A percentile compares a stretch with the other conserved stretches of the same genome.
Conservation (phyloP, 2,113 vertebrate genomes). For the Cynocephalus volans region DNA sequence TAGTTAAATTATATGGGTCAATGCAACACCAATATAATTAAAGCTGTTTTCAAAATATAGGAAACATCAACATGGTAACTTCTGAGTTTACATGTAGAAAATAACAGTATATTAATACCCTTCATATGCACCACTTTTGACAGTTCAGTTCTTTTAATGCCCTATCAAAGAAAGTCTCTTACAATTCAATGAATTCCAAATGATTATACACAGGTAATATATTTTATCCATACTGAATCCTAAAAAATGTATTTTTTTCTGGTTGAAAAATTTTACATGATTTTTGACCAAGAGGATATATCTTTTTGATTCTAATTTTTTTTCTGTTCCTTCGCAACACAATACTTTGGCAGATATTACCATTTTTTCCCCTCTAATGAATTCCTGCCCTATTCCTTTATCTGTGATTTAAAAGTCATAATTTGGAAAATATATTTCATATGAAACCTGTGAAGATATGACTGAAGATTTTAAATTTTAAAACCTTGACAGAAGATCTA, state of each 20-base stretch:
- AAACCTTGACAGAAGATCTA: conserved; percentile 16
- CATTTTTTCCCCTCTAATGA: background rate
- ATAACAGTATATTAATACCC: background rate
- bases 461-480: conserved; percentile 52
- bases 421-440: conserved; percentile 1
- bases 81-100: background rate
- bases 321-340: background rate
- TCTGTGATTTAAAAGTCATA: conserved; percentile 9
- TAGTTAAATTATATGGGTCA: background rate
- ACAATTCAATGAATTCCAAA: conserved; percentile 5
- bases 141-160: background rate
- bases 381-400: background rate
- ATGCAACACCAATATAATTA: background rate
- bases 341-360: background rate
- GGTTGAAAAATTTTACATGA: background rate
- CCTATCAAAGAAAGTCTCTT: background rate
- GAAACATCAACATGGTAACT: background rate
- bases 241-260: background rate
- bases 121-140: background rate
- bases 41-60: background rate
- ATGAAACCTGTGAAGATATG: conserved; percentile 46
- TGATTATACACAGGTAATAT: background rate
- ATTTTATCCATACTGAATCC: background rate
- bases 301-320: background rate
- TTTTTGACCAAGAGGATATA: background rate